Conservation (phyloP, 2,113 vertebrate species). For the Danionella cerebrum region DNA sequence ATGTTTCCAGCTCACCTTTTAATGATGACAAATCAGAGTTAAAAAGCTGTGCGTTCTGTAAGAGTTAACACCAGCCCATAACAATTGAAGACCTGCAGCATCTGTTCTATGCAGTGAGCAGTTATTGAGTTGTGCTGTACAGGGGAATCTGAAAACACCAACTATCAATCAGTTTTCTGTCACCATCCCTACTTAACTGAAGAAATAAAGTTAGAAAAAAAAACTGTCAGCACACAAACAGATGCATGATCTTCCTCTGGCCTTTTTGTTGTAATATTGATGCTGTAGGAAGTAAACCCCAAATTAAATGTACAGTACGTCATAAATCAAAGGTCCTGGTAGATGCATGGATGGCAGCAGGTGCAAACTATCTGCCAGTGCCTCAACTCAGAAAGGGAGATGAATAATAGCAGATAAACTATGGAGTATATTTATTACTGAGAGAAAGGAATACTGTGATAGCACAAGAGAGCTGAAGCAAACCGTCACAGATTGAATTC, state of each 20-base stretch:
- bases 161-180: background rate
- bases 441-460: background rate
- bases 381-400: background rate
- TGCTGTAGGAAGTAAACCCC: background rate
- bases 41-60: background rate
- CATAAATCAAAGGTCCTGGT: conserved; percentile 14
- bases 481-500: background rate
- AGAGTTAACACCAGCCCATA: background rate
- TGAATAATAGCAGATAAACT: background rate
- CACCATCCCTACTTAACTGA: background rate
- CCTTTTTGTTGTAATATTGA: conserved; percentile 14
- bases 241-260: background rate
- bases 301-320: conserved; percentile 29
- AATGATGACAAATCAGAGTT: background rate
- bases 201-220: background rate
- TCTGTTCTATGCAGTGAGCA: background rate
- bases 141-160: background rate
- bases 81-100: background rate
- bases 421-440: background rate
- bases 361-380: background rate
- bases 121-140: background rate
- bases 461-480: background rate
- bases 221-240: background rate
- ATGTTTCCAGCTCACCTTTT: background rate
- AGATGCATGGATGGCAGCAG: background rate